Percentiles rank a stretch among this genome's conserved stretches.
These are phyloP conservation scores for Drosophila kambysellisi DNA, from an alignment of 2,888 invertebrate genomes.

Conservation along the genomic window DNA sequence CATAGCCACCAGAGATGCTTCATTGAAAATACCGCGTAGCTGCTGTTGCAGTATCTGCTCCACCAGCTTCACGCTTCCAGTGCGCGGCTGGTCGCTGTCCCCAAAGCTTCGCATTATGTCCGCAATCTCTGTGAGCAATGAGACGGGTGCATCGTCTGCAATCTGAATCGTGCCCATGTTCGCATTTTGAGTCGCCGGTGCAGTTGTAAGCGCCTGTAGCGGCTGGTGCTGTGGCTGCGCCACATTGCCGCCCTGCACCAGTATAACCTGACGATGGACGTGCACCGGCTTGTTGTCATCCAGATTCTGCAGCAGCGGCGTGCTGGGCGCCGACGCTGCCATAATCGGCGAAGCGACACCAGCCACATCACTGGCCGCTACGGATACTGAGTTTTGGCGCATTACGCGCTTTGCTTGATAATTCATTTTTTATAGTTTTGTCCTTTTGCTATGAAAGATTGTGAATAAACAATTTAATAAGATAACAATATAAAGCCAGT, in stretches of 20 bases:
- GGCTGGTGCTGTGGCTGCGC: slow-evolving; percentile 52
- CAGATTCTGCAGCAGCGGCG: slow-evolving; percentile 53
- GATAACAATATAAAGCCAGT: not conserved
- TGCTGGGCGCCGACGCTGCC: slow-evolving; percentile 56
- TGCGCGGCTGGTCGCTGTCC: slow-evolving; percentile 92
- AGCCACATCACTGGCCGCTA: slow-evolving; percentile 47
- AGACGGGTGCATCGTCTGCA: slow-evolving; percentile 76
- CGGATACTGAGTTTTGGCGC: slow-evolving; percentile 74
- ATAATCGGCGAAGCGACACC: slow-evolving; percentile 53
- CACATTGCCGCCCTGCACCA: slow-evolving; percentile 55
- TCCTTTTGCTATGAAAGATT: not conserved
- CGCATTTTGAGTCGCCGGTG: slow-evolving; percentile 11
- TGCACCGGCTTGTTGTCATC: slow-evolving; percentile 63
- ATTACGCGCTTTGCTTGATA: slow-evolving; percentile 74
- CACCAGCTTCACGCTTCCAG: slow-evolving; percentile 92
- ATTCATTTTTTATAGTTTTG: slow-evolving; percentile 58
- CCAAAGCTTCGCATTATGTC: slow-evolving; percentile 98
- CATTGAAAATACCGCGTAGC: slow-evolving; percentile 90
- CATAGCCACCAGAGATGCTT: slow-evolving; percentile 89
- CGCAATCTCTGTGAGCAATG: slow-evolving; percentile 88
- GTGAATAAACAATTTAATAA: not conserved
- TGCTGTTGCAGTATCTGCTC: slow-evolving; percentile 94
- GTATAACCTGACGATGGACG: slow-evolving; percentile 70
- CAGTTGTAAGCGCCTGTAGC: slow-evolving; percentile 18
- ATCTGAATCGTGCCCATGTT: slow-evolving; percentile 45